Percentiles rank a stretch among this genome's conserved stretches.
Conservation (phyloP, 2,113 vertebrate species). For the Mustela lutreola region DNA sequence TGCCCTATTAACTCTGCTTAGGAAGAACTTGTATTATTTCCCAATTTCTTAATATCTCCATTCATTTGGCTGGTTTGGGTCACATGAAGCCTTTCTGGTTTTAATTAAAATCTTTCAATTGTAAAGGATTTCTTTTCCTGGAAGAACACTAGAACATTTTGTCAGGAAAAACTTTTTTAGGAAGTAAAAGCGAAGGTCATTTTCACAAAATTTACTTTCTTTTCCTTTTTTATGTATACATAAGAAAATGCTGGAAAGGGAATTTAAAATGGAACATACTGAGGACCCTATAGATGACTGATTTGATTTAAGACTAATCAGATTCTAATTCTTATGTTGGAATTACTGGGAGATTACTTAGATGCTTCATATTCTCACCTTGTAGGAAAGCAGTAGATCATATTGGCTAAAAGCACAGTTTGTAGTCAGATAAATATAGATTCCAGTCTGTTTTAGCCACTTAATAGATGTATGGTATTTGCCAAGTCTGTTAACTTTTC, state of each 20-base stretch:
- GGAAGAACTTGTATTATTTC: conserved; percentile 58
- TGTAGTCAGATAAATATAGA: not conserved
- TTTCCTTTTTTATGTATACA: not conserved
- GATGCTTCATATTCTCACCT: not conserved
- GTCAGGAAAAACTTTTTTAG: conserved; percentile 12
- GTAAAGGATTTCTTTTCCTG: conserved; percentile 46
- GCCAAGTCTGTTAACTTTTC: not conserved
- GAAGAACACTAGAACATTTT: conserved; percentile 55
- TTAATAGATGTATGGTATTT: not conserved
- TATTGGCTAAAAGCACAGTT: not conserved
- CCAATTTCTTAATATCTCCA: conserved; percentile 43
- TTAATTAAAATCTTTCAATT: conserved; percentile 65
- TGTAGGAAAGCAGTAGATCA: not conserved
- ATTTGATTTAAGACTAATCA: not conserved
- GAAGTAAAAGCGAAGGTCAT: not conserved
- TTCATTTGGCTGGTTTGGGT: conserved; percentile 45
- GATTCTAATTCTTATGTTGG: not conserved
- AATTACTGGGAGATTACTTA: not conserved
- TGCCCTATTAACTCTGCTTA: conserved; percentile 58
- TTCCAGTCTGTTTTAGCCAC: not conserved
- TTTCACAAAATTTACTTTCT: not conserved
- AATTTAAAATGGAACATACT: not conserved
- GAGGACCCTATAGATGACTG: not conserved
- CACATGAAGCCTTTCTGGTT: conserved; percentile 17
- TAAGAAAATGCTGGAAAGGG: not conserved